Evolutionary conservation across 2,113 vertebrate genomes (phyloP).

Genomic region (Antechinus flavipes): DNA sequence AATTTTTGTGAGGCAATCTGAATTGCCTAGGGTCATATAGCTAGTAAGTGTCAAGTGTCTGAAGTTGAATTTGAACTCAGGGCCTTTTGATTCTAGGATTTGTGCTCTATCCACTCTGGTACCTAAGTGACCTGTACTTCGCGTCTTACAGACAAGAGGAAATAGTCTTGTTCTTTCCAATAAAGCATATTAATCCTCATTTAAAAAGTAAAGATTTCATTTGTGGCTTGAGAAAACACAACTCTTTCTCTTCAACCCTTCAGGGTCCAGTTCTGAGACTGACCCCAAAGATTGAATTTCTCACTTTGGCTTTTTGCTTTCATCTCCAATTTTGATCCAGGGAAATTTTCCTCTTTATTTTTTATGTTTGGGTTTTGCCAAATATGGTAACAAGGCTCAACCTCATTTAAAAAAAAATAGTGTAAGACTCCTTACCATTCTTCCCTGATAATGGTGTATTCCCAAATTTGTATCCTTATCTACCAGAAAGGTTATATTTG

Average conservation of each 20-base stretch:
- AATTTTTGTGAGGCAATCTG: no score
- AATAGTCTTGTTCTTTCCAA: background rate
- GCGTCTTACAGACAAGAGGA: background rate
- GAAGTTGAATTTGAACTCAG: no score
- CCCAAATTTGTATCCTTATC: background rate
- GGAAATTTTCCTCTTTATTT: background rate
- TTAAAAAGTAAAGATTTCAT: background rate
- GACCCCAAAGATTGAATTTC: background rate
- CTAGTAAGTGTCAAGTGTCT: no score
- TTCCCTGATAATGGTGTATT: background rate
- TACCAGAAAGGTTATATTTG: background rate
- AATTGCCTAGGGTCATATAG: no score
- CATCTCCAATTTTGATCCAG: background rate
- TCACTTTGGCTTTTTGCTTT: background rate
- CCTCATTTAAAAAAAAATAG: background rate
- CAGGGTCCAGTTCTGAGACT: background rate
- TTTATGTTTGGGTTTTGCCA: background rate
- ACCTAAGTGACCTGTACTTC: no score
- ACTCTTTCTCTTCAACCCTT: background rate
- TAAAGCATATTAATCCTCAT: background rate
- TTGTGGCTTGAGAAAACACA: background rate
- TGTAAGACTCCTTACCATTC: background rate
- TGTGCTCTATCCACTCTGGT: no score
- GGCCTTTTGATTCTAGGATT: no score
- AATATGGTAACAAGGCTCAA: background rate